These are phyloP conservation scores for Sceloporus tristichus DNA, from an alignment of 2,113 vertebrate genomes.

Conservation along the genomic window DNA sequence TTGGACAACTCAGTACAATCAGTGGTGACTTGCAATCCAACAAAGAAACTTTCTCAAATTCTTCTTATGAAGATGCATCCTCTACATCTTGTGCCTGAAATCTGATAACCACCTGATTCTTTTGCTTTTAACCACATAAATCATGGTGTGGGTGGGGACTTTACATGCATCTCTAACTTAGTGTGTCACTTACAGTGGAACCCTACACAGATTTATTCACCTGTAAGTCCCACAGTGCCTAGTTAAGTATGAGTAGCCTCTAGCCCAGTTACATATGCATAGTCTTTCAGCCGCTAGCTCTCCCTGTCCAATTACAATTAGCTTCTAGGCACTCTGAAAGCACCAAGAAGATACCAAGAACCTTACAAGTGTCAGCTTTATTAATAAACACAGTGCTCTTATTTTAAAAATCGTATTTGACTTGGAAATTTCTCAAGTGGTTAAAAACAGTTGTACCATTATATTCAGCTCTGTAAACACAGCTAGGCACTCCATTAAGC, in stretches of 20 bases:
- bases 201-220: background rate
- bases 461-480: constrained; percentile 24
- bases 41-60: too few species aligned
- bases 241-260: too few species aligned
- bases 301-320: background rate
- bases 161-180: background rate
- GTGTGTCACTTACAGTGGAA: background rate
- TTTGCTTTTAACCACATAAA: background rate
- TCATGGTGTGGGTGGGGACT: background rate
- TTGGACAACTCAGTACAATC: too few species aligned
- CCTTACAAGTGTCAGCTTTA: background rate
- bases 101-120: background rate
- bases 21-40: too few species aligned
- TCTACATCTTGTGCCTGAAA: background rate
- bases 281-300: background rate
- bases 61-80: too few species aligned
- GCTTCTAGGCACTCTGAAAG: background rate
- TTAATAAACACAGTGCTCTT: background rate
- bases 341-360: background rate
- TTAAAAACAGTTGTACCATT: background rate
- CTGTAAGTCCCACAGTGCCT: too few species aligned
- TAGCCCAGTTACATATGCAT: background rate
- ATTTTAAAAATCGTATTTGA: constrained; percentile 2
- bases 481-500: background rate
- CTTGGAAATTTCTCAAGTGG: background rate